Base-by-base conservation (phyloP, 1,140 invertebrate genomes). In the Panonychus citri region DNA sequence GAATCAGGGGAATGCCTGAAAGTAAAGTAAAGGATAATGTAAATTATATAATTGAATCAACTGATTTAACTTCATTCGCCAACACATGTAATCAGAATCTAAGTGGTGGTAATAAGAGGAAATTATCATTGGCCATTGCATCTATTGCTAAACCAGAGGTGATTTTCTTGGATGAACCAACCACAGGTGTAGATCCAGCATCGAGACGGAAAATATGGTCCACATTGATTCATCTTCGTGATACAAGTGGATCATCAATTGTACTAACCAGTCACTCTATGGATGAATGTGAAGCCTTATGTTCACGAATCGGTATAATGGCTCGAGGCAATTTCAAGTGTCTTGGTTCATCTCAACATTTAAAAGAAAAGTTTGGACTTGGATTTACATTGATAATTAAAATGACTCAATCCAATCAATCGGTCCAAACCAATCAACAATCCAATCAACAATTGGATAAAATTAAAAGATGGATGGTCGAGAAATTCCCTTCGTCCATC, bases 251-350 rank as follows among this genome's bases (percentile, higher is more conserved):
- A 1, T 61, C 58, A 15, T 62, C 63, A 17, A 63, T 67, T 7
- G 62, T 67, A 1, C 37, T 67, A 12, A 64, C 62, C 13, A 67
- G 65, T 25, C 66, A 67, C 50, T 62, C 61, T 21, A 87, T 90
- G 84, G 76, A 77, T 24, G 83, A 87, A 69, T 85, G 83, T 64
- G 85, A 91, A 70, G 83, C 81, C 19, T 71, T 91, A 2, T 91
- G 86, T 64, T 81, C 82, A 28, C 69, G 83, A 53, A 67, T 89
- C 49, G 84, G 82, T 26, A 84, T 91, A 48, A 89, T 91, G 85
- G 84, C 88, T 1, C 80, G 80, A 66, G 87, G 87, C 1, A 74
- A 80, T 56, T 76, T 89, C 59, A 76, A 74, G 59, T 83, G 81
- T 61, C 69, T 82, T 43, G 81, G 80, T 17, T 75, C 74, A 34